phyloP scores from a whole-genome alignment of 2,888 invertebrate species.

The Sesia apiformis region DNA sequence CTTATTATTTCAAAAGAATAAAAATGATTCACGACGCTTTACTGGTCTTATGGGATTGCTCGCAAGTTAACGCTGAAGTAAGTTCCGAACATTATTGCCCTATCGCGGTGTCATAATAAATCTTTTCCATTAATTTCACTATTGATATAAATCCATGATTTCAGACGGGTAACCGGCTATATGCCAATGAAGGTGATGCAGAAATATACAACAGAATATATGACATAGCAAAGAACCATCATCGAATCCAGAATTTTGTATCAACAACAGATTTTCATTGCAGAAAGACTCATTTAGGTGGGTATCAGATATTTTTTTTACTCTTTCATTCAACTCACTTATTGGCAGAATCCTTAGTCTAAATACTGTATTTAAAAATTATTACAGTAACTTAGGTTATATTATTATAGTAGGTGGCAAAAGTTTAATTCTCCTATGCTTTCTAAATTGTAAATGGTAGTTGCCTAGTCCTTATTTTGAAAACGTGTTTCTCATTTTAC shows the following conservation, averaged over 20 bases:
- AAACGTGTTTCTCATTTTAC: too few relatives aligned
- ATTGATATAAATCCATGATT: slow-evolving; percentile 10
- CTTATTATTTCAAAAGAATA: too few relatives aligned
- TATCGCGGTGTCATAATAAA: too few relatives aligned
- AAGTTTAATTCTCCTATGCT: too few relatives aligned
- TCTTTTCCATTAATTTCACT: too few relatives aligned
- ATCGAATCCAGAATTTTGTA: slow-evolving; percentile 77
- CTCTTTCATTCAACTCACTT: too few relatives aligned
- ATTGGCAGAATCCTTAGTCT: too few relatives aligned
- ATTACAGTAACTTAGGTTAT: too few relatives aligned
- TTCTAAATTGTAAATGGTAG: too few relatives aligned
- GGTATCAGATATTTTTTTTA: neutral
- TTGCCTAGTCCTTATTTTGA: too few relatives aligned
- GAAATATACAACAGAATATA: slow-evolving; percentile 76
- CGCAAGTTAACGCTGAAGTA: slow-evolving; percentile 31
- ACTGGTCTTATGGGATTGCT: slow-evolving; percentile 78
- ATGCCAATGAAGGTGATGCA: slow-evolving; percentile 79
- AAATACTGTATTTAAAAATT: too few relatives aligned
- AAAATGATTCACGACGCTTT: slow-evolving; percentile 81
- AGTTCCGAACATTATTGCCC: slow-evolving; percentile 2
- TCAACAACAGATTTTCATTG: slow-evolving; percentile 60
- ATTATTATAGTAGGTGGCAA: too few relatives aligned
- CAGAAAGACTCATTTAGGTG: slow-evolving; percentile 68
- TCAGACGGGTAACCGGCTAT: slow-evolving; percentile 53
- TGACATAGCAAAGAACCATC: slow-evolving; percentile 76